Conservation (phyloP, 2,888 invertebrate genomes). For the Meteorus colon region DNA sequence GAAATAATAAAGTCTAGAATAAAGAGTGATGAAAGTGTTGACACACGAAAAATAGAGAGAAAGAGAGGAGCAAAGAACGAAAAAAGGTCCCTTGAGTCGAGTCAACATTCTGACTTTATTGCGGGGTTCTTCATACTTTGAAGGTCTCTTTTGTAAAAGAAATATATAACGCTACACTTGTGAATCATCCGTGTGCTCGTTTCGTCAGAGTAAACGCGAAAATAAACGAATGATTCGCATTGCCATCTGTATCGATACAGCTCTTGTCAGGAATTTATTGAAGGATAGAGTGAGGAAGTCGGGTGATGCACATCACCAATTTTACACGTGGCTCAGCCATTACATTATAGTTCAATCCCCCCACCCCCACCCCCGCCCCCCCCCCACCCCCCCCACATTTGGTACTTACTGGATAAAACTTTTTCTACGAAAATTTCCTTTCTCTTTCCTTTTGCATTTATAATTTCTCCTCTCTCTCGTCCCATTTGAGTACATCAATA, state of each 20-base stretch:
- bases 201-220: slow-evolving; percentile 36
- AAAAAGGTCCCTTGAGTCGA: slow-evolving; percentile 46
- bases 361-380: too few relatives aligned
- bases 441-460: background rate
- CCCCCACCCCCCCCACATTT: too few relatives aligned
- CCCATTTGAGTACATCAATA: background rate
- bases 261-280: slow-evolving; percentile 14
- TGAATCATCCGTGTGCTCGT: slow-evolving; percentile 49
- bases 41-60: slow-evolving; percentile 44
- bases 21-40: slow-evolving; percentile 36
- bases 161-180: slow-evolving; percentile 41
- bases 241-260: slow-evolving; percentile 50
- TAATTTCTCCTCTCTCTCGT: background rate
- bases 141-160: slow-evolving; percentile 30
- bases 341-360: background rate
- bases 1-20: background rate
- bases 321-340: background rate
- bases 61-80: slow-evolving; percentile 41
- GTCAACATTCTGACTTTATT: slow-evolving; percentile 53
- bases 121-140: slow-evolving; percentile 25
- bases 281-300: background rate
- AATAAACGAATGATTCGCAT: slow-evolving; percentile 51
- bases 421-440: background rate
- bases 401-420: too few relatives aligned
- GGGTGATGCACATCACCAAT: background rate